Evolutionary conservation across 2,113 vertebrate species (phyloP), one percentile per base, ranked within the genome.

Genomic region (Saccopteryx bilineata): DNA sequence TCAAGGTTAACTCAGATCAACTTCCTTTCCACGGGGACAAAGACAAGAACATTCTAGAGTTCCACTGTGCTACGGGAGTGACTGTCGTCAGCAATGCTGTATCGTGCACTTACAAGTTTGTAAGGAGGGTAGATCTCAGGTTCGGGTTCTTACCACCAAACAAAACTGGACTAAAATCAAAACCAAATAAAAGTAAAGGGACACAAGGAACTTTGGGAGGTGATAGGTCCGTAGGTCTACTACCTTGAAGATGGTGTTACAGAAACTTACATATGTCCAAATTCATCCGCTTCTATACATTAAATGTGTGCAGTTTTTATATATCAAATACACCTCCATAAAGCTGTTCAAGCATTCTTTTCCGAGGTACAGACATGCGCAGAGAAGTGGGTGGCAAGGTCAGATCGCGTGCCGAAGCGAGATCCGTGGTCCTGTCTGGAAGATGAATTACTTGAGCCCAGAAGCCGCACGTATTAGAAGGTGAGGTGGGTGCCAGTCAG

Each of bases 71-170:
- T 11, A 4, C 31, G 1, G 50, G 5, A 12, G 14, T 7, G 12
- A 12, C 12, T 5, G 0, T 5, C 1, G 11, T 26, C 48, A 33
- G 46, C 0, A 1, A 39, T 10, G 7, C 18, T 18, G 9, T 7
- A 26, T 0, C 0, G 31, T 23, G 9, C 46, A 33, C 63, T 61
- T 79, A 24, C 86, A 78, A 13, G 2, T 79, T 13, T n/a, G 8
- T 63, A 13, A 5, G 10, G 33, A 63, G 48, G 17, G 17, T 39
- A 12, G 39, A 7, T 50, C 28, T 74, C 60, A 7, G 2, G 5
- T 48, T 10, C 60, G 19, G 18, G 23, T 24, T 66, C 58, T 75
- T 39, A 81, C n/a, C 33, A 15, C 5, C n/a, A 86, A 80, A 69
- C 72, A 79, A 54, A 80, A 65, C 33, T 19, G 10, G 39, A 39